These are phyloP conservation scores for Beroe forskalii DNA, from an alignment of 37 sponge, comb jelly and placozoan species.

Conservation along the genomic window DNA sequence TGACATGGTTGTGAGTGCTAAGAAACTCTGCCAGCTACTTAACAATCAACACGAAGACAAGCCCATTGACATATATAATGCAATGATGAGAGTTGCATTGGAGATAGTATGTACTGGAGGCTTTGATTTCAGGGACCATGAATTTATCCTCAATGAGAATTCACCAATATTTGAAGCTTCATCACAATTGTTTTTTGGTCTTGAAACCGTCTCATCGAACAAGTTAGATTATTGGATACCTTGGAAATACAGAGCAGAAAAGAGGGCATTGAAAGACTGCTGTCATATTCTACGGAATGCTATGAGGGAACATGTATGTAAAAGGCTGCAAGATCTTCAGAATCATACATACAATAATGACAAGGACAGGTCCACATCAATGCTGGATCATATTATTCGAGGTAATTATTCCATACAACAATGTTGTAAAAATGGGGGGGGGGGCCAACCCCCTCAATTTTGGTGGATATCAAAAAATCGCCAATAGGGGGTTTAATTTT, in stretches of 20 bases:
- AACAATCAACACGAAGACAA: not conserved
- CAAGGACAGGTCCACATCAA: not conserved
- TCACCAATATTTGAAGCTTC: not conserved
- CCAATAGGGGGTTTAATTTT: too few species aligned
- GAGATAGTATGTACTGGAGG: conserved; percentile 5
- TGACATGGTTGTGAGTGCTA: not conserved
- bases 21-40: not conserved
- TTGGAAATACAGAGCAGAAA: not conserved
- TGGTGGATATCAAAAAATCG: too few species aligned
- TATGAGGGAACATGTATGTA: not conserved
- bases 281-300: not conserved
- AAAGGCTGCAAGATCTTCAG: not conserved
- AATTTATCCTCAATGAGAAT: not conserved
- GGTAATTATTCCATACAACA: not conserved
- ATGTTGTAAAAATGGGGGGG: not conserved
- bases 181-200: not conserved
- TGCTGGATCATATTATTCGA: conserved; percentile 4
- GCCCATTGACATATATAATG: not conserved
- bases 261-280: not conserved
- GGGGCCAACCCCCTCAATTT: too few species aligned
- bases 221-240: not conserved
- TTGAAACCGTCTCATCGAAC: not conserved
- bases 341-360: not conserved
- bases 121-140: not conserved
- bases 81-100: not conserved